These are phyloP conservation scores for Crioceris asparagi DNA, from an alignment of 2,888 invertebrate genomes.

Conservation along the genomic window DNA sequence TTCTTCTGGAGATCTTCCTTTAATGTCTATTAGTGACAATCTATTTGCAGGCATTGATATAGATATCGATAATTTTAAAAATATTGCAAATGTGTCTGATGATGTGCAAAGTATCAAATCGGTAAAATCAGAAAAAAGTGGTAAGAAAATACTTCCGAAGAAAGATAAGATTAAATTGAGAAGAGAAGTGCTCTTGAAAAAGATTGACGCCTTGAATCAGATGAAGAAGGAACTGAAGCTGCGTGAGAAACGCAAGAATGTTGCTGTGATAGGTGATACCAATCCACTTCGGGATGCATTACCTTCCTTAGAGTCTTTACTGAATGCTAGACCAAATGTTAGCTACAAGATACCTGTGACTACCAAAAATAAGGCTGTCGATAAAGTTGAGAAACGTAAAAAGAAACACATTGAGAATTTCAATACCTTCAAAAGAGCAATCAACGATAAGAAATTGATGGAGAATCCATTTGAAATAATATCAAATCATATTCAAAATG, in stretches of 20 bases:
- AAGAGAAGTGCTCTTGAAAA: conserved; percentile 26
- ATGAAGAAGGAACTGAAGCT: conserved; percentile 26
- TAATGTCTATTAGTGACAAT: not conserved
- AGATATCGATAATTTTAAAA: not conserved
- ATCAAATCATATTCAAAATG: conserved; percentile 24
- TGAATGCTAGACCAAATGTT: conserved; percentile 15
- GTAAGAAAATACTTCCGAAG: conserved; percentile 23
- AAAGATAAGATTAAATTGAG: conserved; percentile 31
- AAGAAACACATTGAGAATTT: conserved; percentile 26
- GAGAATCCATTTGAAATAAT: conserved; percentile 26
- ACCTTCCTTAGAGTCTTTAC: conserved; percentile 29
- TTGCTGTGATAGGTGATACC: conserved; percentile 27
- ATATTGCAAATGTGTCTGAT: conserved; percentile 13
- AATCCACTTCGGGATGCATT: conserved; percentile 31
- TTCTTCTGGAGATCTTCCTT: not conserved
- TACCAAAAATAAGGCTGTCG: conserved; percentile 23
- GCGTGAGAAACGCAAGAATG: conserved; percentile 26
- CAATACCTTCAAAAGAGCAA: conserved; percentile 25
- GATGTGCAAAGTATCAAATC: conserved; percentile 28
- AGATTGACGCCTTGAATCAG: conserved; percentile 28
- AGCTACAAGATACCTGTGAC: conserved; percentile 6
- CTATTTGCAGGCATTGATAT: not conserved
- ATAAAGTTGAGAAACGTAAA: conserved; percentile 25
- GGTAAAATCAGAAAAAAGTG: conserved; percentile 27
- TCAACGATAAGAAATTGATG: conserved; percentile 25